These are phyloP conservation scores for Puma concolor DNA, from an alignment of 2,113 vertebrate genomes.

Conservation along the genomic window DNA sequence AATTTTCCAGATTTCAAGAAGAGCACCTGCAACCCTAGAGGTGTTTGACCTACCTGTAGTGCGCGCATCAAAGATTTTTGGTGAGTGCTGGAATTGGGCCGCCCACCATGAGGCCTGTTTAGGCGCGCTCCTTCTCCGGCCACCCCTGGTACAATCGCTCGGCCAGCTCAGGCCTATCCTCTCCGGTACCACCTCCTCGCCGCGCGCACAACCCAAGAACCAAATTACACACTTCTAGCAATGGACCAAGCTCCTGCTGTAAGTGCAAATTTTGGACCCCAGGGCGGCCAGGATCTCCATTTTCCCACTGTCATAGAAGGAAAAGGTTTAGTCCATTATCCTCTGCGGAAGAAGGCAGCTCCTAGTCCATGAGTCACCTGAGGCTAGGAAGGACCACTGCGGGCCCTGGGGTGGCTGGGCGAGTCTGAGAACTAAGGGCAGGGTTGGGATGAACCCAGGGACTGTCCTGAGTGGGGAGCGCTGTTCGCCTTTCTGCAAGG, in stretches of 20 bases:
- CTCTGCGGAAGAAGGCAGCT: neutral
- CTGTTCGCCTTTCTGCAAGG: neutral
- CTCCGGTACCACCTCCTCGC: accelerated
- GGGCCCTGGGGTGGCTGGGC: neutral
- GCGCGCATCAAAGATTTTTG: neutral
- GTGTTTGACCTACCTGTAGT: neutral
- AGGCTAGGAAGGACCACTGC: neutral
- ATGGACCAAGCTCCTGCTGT: neutral
- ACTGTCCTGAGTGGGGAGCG: too few relatives aligned
- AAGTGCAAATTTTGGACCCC: neutral
- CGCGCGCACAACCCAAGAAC: neutral
- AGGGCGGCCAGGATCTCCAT: neutral
- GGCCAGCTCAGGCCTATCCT: neutral
- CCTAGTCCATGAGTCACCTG: neutral
- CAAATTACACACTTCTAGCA: neutral
- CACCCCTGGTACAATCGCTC: neutral
- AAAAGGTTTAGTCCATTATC: neutral
- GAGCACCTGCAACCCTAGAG: neutral
- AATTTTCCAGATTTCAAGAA: neutral
- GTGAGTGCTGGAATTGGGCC: neutral
- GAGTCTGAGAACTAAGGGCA: neutral
- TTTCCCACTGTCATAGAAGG: neutral
- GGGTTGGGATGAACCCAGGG: neutral
- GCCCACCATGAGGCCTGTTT: neutral
- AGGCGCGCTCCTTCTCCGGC: neutral